A percentile compares a stretch with the other conserved stretches of the same genome.
phyloP scores from a whole-genome alignment of 2,888 invertebrate species.

The Thera britannica region DNA sequence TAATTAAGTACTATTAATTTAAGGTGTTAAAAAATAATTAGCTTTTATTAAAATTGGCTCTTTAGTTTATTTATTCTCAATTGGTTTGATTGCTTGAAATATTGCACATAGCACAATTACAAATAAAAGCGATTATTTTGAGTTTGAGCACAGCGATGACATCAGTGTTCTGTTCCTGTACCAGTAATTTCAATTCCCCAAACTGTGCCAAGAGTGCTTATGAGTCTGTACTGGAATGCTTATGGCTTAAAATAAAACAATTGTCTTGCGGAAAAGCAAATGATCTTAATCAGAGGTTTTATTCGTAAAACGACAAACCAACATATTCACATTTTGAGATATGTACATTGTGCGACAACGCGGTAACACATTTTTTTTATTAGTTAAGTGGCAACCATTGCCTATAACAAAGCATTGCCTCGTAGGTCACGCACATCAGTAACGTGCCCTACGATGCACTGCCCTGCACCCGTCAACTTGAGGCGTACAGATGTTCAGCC shows the following conservation, averaged over 20 bases:
- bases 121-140: not conserved
- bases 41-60: no score
- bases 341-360: not conserved
- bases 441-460: no score
- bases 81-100: not conserved
- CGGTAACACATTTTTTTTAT: not conserved
- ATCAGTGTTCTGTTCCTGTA: not conserved
- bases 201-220: slow-evolving; percentile 29
- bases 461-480: no score
- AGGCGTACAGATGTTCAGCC: no score
- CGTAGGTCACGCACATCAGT: no score
- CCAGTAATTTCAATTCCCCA: slow-evolving; percentile 5
- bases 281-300: slow-evolving; percentile 3
- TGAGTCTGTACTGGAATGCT: slow-evolving; percentile 19
- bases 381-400: no score
- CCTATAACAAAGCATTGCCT: no score
- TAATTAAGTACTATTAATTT: no score
- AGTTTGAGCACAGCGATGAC: not conserved
- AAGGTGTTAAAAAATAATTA: no score
- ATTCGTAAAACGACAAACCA: not conserved
- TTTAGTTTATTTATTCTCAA: slow-evolving; percentile 3
- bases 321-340: not conserved
- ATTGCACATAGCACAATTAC: not conserved
- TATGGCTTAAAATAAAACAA: slow-evolving; percentile 19
- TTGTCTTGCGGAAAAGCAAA: slow-evolving; percentile 19